These are phyloP conservation scores for Sclerodermus sp. DNA, from an alignment of 2,888 invertebrate genomes.

Conservation along the genomic window DNA sequence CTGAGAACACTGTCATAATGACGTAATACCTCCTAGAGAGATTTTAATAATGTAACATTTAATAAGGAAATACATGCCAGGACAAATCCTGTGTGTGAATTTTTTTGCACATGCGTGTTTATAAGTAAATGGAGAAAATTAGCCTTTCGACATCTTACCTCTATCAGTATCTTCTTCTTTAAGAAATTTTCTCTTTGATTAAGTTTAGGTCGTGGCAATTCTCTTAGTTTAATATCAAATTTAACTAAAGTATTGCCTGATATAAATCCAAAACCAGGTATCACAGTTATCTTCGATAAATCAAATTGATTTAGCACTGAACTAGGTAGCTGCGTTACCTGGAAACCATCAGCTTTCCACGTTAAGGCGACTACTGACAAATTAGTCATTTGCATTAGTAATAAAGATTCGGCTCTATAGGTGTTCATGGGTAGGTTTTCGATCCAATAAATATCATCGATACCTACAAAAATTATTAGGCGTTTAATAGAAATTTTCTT, in stretches of 20 bases:
- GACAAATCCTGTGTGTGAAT: not conserved
- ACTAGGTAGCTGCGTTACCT: constrained; percentile 23
- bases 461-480: constrained; percentile 26
- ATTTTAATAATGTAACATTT: no score
- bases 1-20: constrained; percentile 37
- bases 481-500: no score
- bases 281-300: constrained; percentile 30
- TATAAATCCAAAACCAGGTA: constrained; percentile 43
- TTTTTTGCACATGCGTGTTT: no score
- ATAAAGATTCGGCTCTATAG: constrained; percentile 57
- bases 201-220: constrained; percentile 43
- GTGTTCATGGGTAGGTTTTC: constrained; percentile 49
- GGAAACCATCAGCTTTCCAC: constrained; percentile 39
- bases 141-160: constrained; percentile 36
- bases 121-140: not conserved
- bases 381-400: constrained; percentile 54
- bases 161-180: constrained; percentile 38
- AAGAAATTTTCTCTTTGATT: constrained; percentile 41
- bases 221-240: constrained; percentile 39
- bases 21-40: constrained; percentile 27
- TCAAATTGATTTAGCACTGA: constrained; percentile 27
- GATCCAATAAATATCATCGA: constrained; percentile 33
- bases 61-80: not conserved
- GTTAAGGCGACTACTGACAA: constrained; percentile 29
- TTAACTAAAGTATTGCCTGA: constrained; percentile 31